A percentile compares a stretch with the other conserved stretches of the same genome.
Conservation (phyloP, 1,140 invertebrate genomes). For the Tetragonula clypearis region DNA sequence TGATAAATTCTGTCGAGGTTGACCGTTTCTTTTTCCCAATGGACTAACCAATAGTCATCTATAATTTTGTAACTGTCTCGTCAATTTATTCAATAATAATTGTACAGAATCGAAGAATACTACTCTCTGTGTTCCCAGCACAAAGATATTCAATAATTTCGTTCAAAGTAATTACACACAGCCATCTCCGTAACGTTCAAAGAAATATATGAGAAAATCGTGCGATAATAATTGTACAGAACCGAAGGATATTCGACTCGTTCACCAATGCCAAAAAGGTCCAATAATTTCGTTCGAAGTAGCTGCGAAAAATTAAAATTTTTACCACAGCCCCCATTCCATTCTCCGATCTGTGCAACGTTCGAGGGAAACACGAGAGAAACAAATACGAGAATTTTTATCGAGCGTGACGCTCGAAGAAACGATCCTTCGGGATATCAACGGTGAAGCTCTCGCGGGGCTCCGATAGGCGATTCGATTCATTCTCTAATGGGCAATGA, state of each 20-base stretch:
- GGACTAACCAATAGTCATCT: no score
- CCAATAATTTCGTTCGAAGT: not conserved
- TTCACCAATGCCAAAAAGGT: not conserved
- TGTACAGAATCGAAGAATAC: not conserved
- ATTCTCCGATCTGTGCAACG: not conserved
- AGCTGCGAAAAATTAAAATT: not conserved
- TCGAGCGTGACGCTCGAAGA: not conserved
- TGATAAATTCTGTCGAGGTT: not conserved
- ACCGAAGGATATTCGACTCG: not conserved
- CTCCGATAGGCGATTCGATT: conserved; percentile 45
- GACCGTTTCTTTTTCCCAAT: not conserved
- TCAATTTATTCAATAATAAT: not conserved
- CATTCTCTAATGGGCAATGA: conserved; percentile 74
- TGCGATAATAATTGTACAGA: not conserved
- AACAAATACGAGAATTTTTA: not conserved
- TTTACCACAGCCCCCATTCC: no score
- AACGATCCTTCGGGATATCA: not conserved
- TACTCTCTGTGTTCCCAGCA: not conserved
- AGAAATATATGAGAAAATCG: not conserved
- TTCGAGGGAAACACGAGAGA: not conserved
- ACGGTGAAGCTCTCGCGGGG: not conserved
- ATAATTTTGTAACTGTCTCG: no score
- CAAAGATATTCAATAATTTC: not conserved
- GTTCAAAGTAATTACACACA: not conserved
- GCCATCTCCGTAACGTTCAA: accelerated